Evolutionary conservation across 2,797 vertebrate species (phyloP).

Genomic region (Poeciliopsis gracilis): DNA sequence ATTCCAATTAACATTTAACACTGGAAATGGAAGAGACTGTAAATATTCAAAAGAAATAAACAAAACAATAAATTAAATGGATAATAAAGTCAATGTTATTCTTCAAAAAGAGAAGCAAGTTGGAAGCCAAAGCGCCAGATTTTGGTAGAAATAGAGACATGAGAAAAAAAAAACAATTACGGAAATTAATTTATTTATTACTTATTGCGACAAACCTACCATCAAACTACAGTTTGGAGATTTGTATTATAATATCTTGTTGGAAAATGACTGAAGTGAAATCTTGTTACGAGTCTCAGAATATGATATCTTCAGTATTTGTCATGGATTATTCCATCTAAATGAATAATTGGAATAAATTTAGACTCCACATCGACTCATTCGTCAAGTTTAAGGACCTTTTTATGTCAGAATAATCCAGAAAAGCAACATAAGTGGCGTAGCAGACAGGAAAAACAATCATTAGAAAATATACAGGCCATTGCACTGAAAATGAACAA

Average conservation of each 20-base stretch:
- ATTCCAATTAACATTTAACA: no score
- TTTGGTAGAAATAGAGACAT: no score
- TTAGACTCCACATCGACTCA: background rate
- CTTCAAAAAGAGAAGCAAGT: no score
- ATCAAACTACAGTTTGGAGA: background rate
- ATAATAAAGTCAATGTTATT: no score
- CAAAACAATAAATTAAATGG: no score
- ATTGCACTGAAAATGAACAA: background rate
- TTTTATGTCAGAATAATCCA: background rate
- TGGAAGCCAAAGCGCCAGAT: no score
- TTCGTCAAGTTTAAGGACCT: background rate
- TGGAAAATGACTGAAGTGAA: background rate
- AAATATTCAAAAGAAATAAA: no score
- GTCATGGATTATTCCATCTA: no score
- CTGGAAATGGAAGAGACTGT: no score
- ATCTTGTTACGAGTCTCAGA: background rate
- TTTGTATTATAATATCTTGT: background rate
- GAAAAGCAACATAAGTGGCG: background rate
- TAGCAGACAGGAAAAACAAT: background rate
- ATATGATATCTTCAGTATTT: background rate
- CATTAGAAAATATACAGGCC: background rate
- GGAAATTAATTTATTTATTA: no score
- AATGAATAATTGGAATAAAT: background rate
- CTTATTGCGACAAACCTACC: no score
- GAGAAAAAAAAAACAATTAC: no score